Evolutionary conservation across 1,140 invertebrate genomes (phyloP), one percentile per base, ranked within the genome.

Genomic region (Helicoverpa zea): DNA sequence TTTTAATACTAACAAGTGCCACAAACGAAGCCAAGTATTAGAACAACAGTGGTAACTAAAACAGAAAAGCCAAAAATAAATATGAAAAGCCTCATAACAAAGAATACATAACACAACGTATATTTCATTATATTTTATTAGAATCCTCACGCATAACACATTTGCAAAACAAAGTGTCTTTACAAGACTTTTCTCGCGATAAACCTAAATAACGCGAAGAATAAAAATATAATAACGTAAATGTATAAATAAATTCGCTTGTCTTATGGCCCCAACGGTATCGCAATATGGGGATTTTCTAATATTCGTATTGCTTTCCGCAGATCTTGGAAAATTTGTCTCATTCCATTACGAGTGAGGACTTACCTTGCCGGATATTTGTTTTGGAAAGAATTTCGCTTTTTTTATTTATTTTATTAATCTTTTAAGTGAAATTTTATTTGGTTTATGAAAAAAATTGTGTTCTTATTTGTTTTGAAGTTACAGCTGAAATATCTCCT

Each of bases 241-340:
- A 23, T 35, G 12, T 29, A 4, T 10, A 72, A 23, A 72, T 72
- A 72, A 72, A 72, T 54, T 72, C 68, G 12, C 18, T 12, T 13
- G 13, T 66, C 16, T 66, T 11, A 52, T 77, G 11, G 75, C 75
- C 75, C 61, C 23, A 43, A 66, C 59, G 16, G 51, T 54, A 54
- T 64, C 18, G 23, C 61, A 43, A 47, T 66, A 77, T 77, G 61
- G 49, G 59, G 49, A 77, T 77, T 77, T 77, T 77, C 75, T 64
- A 66, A 66, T 77, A 77, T 77, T 64, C 75, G 75, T 77, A 77
- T 77, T 77, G 75, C 75, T 66, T 77, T 61, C 56, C 49, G 51
- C 47, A 58, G 59, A 63, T 77, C 59, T 66, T 23, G 7, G 58
- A 9, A 54, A 77, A 54, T 77, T 77, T 66, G 61, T 66, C 75